Conservation (phyloP, 2,888 invertebrate genomes). For the Conistra vaccinii region DNA sequence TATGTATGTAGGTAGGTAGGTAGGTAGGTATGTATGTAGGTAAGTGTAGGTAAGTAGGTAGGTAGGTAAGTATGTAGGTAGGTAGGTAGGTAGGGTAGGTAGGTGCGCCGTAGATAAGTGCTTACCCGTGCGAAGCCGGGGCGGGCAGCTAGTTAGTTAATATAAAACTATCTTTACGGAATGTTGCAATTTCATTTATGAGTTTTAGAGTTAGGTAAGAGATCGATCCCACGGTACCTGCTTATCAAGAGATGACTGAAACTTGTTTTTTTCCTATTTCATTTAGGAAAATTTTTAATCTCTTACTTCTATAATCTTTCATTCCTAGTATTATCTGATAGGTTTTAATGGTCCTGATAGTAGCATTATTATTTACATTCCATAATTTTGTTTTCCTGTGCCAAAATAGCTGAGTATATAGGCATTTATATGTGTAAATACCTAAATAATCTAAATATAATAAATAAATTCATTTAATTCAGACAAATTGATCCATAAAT, state of each 20-base stretch:
- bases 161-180: not conserved
- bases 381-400: not conserved
- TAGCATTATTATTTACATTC: constrained; percentile 1
- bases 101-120: too few species aligned
- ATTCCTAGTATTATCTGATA: constrained; percentile 46
- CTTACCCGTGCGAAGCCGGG: too few species aligned
- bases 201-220: not conserved
- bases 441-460: not conserved
- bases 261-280: constrained; percentile 16
- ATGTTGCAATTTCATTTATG: not conserved
- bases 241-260: not conserved
- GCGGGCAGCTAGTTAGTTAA: too few species aligned
- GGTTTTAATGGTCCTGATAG: constrained; percentile 27
- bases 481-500: too few species aligned
- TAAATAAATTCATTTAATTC: too few species aligned
- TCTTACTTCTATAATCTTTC: not conserved
- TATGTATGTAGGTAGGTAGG: too few species aligned
- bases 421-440: not conserved
- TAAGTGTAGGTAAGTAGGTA: too few species aligned
- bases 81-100: too few species aligned
- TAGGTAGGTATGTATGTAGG: too few species aligned
- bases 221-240: too few species aligned
- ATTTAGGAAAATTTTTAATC: constrained; percentile 29
- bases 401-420: not conserved
- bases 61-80: too few species aligned